These are phyloP conservation scores for Nemurella pictetii DNA, from an alignment of 2,888 invertebrate genomes.

Conservation along the genomic window DNA sequence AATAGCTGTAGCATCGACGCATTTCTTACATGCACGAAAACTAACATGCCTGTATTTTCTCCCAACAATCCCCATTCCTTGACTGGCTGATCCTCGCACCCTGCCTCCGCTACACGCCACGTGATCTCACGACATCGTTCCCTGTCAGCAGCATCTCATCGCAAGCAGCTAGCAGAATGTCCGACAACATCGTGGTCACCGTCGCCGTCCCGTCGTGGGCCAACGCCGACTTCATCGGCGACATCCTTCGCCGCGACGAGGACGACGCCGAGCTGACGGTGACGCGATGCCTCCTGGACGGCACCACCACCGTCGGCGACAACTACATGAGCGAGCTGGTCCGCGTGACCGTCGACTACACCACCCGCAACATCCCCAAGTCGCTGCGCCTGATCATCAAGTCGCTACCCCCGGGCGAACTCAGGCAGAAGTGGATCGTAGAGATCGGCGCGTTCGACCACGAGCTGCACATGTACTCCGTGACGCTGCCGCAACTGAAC, in stretches of 20 bases:
- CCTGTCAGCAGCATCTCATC: too few species aligned
- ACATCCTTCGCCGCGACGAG: conserved; percentile 24
- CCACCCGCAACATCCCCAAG: not conserved
- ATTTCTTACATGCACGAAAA: too few species aligned
- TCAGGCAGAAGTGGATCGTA: conserved; percentile 32
- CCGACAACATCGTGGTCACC: not conserved
- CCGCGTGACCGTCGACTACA: conserved; percentile 26
- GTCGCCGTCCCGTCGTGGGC: conserved; percentile 22
- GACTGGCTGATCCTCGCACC: too few species aligned
- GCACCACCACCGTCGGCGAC: conserved; percentile 33
- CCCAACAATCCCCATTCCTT: too few species aligned
- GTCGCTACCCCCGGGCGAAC: conserved; percentile 32
- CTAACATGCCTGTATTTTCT: too few species aligned
- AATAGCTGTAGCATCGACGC: too few species aligned
- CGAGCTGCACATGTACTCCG: conserved; percentile 35
- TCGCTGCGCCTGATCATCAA: conserved; percentile 36
- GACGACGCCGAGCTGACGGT: conserved; percentile 14
- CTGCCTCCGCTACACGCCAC: too few species aligned
- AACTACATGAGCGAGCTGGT: conserved; percentile 36
- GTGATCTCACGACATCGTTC: too few species aligned
- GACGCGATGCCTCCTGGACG: not conserved
- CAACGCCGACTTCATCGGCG: conserved; percentile 18
- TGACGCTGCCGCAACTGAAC: conserved; percentile 31
- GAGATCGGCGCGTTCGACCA: conserved; percentile 33
- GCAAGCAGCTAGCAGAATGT: too few species aligned